phyloP scores from a whole-genome alignment of 2,113 vertebrate genomes.

The Cavia aperea region DNA sequence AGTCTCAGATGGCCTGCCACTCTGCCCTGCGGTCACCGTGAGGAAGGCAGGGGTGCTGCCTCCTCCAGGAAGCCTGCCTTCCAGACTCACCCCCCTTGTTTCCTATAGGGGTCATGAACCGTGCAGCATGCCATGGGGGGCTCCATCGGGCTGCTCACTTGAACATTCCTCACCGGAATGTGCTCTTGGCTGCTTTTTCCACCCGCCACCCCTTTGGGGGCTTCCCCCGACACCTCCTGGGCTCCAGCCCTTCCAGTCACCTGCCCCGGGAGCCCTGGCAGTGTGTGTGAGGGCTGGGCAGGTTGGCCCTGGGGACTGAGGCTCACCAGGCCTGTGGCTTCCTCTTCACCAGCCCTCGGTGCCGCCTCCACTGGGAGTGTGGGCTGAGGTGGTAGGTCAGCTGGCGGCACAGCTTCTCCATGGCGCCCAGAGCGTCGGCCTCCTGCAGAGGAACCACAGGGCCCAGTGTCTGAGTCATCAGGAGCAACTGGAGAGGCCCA shows the following conservation, averaged over 20 bases:
- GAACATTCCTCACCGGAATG: neutral
- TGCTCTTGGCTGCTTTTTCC: neutral
- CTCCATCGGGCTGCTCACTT: neutral
- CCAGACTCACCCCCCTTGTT: neutral
- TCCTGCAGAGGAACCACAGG: constrained; percentile 79
- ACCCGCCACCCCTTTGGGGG: neutral
- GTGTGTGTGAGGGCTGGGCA: neutral
- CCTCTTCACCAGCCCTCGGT: constrained; percentile 91
- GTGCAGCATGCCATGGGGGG: neutral
- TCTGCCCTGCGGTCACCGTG: neutral
- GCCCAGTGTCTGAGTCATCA: neutral
- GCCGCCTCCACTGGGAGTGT: constrained; percentile 93
- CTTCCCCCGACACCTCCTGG: neutral
- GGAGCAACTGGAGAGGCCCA: neutral
- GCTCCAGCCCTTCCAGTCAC: neutral
- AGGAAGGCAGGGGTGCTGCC: neutral
- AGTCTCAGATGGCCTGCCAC: neutral
- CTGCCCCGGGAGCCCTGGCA: too few species aligned
- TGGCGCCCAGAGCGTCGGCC: constrained; percentile 87
- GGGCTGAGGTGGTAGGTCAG: constrained; percentile 98
- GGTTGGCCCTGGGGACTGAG: neutral
- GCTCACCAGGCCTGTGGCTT: constrained; percentile 97
- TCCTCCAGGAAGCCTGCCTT: neutral
- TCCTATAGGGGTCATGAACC: neutral
- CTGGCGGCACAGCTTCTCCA: constrained; percentile 98